phyloP scores from a whole-genome alignment of 2,888 invertebrate genomes.

The Agriotes lineatus region DNA sequence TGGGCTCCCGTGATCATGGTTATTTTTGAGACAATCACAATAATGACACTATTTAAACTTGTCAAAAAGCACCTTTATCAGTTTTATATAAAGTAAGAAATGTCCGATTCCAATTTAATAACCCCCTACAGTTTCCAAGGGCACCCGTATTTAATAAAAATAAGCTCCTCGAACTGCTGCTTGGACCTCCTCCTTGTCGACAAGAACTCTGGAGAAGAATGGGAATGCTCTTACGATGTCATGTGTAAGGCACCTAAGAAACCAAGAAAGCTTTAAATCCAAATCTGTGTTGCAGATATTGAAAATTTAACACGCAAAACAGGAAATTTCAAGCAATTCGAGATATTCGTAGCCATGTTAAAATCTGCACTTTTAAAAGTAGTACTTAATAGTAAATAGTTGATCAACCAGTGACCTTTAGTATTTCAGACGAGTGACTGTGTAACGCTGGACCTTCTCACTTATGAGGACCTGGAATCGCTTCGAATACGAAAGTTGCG shows the following conservation, averaged over 20 bases:
- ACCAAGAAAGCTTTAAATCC: no score
- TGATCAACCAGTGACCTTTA: no score
- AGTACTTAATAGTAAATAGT: slow-evolving; percentile 38
- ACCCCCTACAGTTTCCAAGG: slow-evolving; percentile 67
- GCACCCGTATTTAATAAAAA: slow-evolving; percentile 66
- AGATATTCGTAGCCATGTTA: slow-evolving; percentile 69
- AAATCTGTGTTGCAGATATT: slow-evolving; percentile 64
- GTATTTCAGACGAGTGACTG: slow-evolving; percentile 67
- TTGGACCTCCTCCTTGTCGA: slow-evolving; percentile 68
- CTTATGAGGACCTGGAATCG: slow-evolving; percentile 68
- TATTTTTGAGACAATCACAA: no score
- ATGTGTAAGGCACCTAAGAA: no score
- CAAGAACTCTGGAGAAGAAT: slow-evolving; percentile 69
- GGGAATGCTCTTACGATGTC: slow-evolving; percentile 69
- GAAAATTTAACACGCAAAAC: slow-evolving; percentile 70
- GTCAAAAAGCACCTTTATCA: no score
- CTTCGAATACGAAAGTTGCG: slow-evolving; percentile 64
- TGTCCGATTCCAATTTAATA: slow-evolving; percentile 60
- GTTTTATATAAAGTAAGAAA: no score
- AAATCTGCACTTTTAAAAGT: slow-evolving; percentile 70
- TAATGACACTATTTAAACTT: not conserved
- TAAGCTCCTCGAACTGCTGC: slow-evolving; percentile 64
- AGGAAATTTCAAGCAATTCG: slow-evolving; percentile 70
- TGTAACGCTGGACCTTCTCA: slow-evolving; percentile 68
- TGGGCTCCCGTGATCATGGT: no score